These are phyloP conservation scores for Prunella strophiata DNA, from an alignment of 2,797 vertebrate genomes.

Conservation along the genomic window DNA sequence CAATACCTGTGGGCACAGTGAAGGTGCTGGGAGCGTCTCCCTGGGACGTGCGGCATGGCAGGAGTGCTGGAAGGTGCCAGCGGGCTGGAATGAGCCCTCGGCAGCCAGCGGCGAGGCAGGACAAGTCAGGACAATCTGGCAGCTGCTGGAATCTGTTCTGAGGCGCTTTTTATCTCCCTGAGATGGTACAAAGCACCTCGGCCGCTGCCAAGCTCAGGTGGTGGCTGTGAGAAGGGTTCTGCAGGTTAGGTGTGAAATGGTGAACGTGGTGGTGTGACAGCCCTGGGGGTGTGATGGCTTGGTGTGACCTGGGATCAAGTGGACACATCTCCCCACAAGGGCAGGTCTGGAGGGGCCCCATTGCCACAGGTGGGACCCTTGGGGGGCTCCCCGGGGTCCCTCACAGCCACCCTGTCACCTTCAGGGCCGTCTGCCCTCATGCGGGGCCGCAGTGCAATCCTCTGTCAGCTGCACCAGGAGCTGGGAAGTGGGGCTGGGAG, in stretches of 20 bases:
- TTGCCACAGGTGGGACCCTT: not conserved
- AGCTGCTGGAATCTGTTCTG: not conserved
- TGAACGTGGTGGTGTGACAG: rapidly evolving
- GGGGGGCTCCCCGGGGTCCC: no score
- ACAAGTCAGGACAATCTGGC: not conserved
- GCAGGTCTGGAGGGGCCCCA: no score
- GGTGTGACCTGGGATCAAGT: not conserved
- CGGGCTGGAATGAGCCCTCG: not conserved
- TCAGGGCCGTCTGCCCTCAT: no score
- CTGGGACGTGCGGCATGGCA: rapidly evolving
- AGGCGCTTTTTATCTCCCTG: not conserved
- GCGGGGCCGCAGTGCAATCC: rapidly evolving
- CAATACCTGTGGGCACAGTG: rapidly evolving
- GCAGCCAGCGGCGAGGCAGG: not conserved
- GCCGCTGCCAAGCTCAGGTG: not conserved
- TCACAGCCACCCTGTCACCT: not conserved
- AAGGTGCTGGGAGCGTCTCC: not conserved
- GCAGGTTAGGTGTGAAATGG: not conserved
- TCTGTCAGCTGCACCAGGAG: not conserved
- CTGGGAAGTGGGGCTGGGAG: no score
- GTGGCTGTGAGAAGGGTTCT: rapidly evolving
- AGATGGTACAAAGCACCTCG: not conserved
- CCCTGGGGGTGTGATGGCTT: rapidly evolving
- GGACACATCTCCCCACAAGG: no score
- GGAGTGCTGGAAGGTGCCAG: not conserved